Evolutionary conservation across 2,113 vertebrate species (phyloP).

Genomic region (Spilogale gracilis): DNA sequence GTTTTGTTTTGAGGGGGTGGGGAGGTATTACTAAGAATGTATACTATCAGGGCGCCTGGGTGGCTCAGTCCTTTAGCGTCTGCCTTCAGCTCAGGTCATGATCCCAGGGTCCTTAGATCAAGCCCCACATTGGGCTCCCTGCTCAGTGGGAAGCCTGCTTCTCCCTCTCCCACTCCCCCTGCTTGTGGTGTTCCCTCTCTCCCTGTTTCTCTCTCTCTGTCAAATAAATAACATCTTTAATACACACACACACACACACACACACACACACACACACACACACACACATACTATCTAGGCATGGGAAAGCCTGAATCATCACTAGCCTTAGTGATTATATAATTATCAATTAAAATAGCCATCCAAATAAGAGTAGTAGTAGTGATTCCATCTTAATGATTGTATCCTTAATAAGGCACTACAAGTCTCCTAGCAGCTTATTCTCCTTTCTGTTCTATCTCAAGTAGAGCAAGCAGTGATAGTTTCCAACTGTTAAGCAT

Average conservation of each 20-base stretch:
- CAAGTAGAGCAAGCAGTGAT: not conserved
- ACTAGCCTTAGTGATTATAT: not conserved
- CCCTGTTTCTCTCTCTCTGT: no score
- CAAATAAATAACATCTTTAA: no score
- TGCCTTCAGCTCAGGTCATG: no score
- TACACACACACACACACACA: no score
- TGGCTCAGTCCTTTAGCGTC: no score
- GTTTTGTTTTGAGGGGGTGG: not conserved
- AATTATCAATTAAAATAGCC: not conserved
- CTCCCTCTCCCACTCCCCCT: no score
- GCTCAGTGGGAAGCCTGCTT: no score
- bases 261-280: no score
- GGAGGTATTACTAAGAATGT: not conserved
- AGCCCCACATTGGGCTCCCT: no score
- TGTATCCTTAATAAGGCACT: not conserved
- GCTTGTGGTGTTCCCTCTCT: no score
- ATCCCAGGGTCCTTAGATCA: no score
- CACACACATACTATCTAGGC: not conserved
- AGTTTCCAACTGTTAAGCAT: not conserved
- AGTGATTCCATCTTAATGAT: not conserved
- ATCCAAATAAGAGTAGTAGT: not conserved
- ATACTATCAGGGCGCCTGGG: not conserved
- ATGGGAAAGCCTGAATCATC: not conserved
- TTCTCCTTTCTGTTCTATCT: not conserved
- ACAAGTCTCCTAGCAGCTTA: not conserved